Conservation (phyloP, 2,113 vertebrate species). For the Pachycephala philippinensis region DNA sequence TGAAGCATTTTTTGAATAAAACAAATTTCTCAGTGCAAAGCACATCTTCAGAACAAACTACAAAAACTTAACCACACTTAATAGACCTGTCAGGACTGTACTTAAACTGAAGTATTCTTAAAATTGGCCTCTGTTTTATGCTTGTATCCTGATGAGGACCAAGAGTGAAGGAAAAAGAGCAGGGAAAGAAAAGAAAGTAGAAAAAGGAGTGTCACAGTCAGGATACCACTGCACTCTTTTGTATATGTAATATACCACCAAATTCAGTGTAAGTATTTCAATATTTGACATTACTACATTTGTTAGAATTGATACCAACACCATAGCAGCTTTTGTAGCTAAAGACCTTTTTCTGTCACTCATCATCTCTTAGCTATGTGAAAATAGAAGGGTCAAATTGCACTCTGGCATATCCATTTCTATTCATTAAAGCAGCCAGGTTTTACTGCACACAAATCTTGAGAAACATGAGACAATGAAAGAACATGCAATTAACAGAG, state of each 20-base stretch:
- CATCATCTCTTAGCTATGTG: neutral
- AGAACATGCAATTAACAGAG: slow-evolving; percentile 46
- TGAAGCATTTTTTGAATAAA: neutral
- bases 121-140: neutral
- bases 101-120: neutral
- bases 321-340: neutral
- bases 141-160: neutral
- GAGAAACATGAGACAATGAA: slow-evolving; percentile 23
- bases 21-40: neutral
- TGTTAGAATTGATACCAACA: neutral
- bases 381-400: neutral
- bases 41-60: neutral
- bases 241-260: neutral
- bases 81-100: neutral
- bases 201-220: neutral
- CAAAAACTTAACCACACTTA: neutral
- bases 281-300: neutral
- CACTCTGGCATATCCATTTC: neutral
- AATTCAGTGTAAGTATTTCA: neutral
- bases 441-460: slow-evolving; percentile 37
- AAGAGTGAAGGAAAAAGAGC: neutral
- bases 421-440: neutral
- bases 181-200: neutral
- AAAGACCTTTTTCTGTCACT: neutral
- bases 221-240: neutral